Conservation (phyloP, 2,113 vertebrate genomes). For the Strigops habroptila region DNA sequence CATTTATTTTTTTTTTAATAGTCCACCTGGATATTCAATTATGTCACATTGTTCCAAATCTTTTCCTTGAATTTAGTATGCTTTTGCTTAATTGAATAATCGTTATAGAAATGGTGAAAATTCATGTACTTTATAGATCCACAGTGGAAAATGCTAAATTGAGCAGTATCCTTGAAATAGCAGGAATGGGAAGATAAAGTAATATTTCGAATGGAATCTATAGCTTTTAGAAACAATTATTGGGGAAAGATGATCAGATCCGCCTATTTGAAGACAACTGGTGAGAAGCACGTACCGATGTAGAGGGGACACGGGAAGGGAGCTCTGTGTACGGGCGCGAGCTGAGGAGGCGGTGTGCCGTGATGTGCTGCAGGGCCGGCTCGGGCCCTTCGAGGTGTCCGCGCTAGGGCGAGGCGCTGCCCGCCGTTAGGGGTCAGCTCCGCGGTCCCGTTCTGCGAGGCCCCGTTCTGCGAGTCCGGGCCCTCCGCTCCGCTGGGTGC, state of each 20-base stretch:
- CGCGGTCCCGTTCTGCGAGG: no score
- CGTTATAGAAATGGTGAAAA: neutral
- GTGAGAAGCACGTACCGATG: neutral
- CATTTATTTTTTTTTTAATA: neutral
- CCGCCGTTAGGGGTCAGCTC: no score
- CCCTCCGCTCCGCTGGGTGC: no score
- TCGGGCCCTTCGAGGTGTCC: no score
- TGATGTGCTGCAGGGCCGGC: no score
- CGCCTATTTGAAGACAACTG: fast-evolving
- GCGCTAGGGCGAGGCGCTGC: no score
- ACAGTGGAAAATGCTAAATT: neutral
- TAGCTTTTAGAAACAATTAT: fast-evolving
- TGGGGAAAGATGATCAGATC: neutral
- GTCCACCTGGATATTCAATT: neutral
- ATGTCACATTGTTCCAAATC: fast-evolving
- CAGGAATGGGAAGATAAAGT: neutral
- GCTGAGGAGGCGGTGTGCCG: no score
- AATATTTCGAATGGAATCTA: fast-evolving
- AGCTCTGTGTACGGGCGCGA: no score
- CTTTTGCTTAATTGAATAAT: neutral
- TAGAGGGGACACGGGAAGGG: no score
- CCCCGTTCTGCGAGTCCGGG: no score
- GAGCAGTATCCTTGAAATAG: neutral
- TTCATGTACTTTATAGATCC: no score
- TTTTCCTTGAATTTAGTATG: neutral